phyloP scores from a whole-genome alignment of 2,888 invertebrate genomes.

The Lasioglossum marginatum region DNA sequence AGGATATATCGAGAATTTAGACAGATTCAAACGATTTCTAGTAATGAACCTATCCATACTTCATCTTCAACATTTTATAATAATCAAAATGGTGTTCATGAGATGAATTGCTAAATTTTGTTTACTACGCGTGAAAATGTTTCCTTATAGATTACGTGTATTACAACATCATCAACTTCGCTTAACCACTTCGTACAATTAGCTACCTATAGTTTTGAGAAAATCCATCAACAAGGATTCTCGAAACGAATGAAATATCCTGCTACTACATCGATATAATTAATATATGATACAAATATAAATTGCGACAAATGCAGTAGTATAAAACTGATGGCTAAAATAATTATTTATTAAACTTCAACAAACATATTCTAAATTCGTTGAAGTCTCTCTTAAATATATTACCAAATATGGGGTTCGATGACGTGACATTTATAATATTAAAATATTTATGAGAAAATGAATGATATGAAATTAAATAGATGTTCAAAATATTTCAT shows the following conservation, averaged over 20 bases:
- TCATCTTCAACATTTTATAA: conserved; percentile 9
- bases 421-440: conserved; percentile 35
- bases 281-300: conserved; percentile 24
- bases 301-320: conserved; percentile 52
- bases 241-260: conserved; percentile 49
- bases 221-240: conserved; percentile 36
- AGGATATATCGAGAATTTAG: not conserved
- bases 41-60: not conserved
- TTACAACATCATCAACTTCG: conserved; percentile 26
- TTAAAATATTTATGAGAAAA: conserved; percentile 23
- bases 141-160: conserved; percentile 17
- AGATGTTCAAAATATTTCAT: conserved; percentile 33
- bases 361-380: conserved; percentile 7
- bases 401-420: conserved; percentile 23
- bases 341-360: conserved; percentile 22
- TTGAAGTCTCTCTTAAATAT: conserved; percentile 26
- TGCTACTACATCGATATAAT: conserved; percentile 32
- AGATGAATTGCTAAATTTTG: conserved; percentile 12
- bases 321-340: conserved; percentile 38
- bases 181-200: conserved; percentile 36
- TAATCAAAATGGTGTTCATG: conserved; percentile 19
- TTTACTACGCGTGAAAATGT: conserved; percentile 10
- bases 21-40: conserved; percentile 5
- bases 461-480: conserved; percentile 55
- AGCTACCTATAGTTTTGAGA: conserved; percentile 31